These are phyloP conservation scores for Caenorhabditis angaria DNA, from an alignment of 2,888 invertebrate genomes.

Conservation along the genomic window DNA sequence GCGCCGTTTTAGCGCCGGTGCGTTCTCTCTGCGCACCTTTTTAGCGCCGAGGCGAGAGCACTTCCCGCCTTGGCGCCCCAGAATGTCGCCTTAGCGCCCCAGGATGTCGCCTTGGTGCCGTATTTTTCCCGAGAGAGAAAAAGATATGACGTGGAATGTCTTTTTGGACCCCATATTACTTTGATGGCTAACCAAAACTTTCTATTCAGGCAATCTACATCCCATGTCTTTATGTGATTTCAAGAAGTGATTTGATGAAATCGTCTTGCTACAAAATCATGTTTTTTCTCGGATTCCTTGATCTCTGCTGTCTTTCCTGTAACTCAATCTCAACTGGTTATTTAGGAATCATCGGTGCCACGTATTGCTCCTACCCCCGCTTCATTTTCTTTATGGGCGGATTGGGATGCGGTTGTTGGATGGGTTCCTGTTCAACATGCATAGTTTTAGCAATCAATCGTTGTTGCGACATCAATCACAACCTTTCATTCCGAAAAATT, in stretches of 20 bases:
- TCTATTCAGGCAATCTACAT: slow-evolving; percentile 23
- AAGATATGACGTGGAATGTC: too few relatives aligned
- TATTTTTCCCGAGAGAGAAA: too few relatives aligned
- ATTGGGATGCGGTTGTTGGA: slow-evolving; percentile 41
- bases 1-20: too few relatives aligned
- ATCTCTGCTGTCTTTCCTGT: slow-evolving; percentile 24
- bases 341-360: slow-evolving; percentile 27
- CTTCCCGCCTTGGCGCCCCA: too few relatives aligned
- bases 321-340: slow-evolving; percentile 33
- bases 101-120: too few relatives aligned
- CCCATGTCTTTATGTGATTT: slow-evolving; percentile 26
- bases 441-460: slow-evolving; percentile 34
- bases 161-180: neutral
- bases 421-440: slow-evolving; percentile 36
- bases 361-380: slow-evolving; percentile 21
- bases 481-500: slow-evolving; percentile 16
- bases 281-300: slow-evolving; percentile 30
- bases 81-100: too few relatives aligned
- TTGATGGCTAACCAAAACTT: neutral
- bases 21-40: too few relatives aligned
- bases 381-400: slow-evolving; percentile 31
- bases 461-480: slow-evolving; percentile 36
- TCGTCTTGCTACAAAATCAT: slow-evolving; percentile 42
- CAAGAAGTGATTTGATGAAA: slow-evolving; percentile 31
- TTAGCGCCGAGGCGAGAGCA: too few relatives aligned